A percentile compares a stretch with the other conserved stretches of the same genome.
Conservation (phyloP, 2,797 vertebrate genomes). For the Pelochelys cantorii region DNA sequence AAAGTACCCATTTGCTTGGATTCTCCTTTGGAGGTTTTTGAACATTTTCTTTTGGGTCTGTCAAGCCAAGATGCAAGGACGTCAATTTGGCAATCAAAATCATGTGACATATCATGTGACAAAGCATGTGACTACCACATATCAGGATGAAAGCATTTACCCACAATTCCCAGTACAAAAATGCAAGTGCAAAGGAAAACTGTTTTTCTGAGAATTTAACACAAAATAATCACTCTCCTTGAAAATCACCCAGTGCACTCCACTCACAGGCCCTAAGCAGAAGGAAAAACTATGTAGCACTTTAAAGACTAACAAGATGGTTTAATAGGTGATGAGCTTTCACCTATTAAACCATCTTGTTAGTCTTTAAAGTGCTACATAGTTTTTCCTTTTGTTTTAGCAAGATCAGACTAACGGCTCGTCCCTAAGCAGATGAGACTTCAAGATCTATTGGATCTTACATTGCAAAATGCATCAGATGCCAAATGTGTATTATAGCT, state of each 20-base stretch:
- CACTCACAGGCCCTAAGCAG: neutral
- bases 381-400: too few relatives aligned
- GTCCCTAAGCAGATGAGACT: neutral
- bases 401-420: too few relatives aligned
- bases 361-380: too few relatives aligned
- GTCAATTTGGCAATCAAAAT: neutral
- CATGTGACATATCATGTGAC: too few relatives aligned
- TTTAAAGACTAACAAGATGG: too few relatives aligned
- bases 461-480: neutral
- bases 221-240: neutral
- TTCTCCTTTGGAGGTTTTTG: neutral
- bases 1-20: neutral
- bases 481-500: fast-evolving
- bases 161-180: neutral
- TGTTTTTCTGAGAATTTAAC: neutral
- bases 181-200: neutral
- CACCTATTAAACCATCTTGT: too few relatives aligned
- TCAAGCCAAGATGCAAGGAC: neutral
- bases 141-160: neutral
- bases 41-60: neutral
- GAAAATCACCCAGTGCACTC: neutral
- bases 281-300: too few relatives aligned
- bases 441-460: neutral
- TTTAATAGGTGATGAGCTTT: too few relatives aligned
- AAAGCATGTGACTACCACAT: neutral